phyloP scores from a whole-genome alignment of 2,113 vertebrate genomes.

The Ceratotherium simum region DNA sequence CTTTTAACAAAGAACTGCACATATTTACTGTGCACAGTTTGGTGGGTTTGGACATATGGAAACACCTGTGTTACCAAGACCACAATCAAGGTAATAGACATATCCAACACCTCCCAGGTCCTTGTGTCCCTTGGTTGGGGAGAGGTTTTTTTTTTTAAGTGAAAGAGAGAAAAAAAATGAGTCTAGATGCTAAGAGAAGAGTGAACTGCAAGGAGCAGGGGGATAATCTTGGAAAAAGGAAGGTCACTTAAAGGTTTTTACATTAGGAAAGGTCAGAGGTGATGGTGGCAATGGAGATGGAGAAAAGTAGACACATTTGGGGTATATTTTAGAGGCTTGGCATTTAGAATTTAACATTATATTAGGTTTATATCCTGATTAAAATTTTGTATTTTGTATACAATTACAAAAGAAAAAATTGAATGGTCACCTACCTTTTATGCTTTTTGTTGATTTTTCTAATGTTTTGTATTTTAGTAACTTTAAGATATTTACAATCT shows the following conservation, averaged over 20 bases:
- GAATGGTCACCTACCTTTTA: not conserved
- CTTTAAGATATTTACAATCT: conserved; percentile 3
- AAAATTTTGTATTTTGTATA: not conserved
- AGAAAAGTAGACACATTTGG: not conserved
- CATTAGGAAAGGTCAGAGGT: not conserved
- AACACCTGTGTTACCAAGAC: not conserved
- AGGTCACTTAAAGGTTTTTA: not conserved
- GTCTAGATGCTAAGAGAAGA: not conserved
- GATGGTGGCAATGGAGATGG: not conserved
- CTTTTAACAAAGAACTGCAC: not conserved
- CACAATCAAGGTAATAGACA: not conserved
- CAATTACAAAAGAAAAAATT: not conserved
- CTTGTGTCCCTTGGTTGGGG: not conserved
- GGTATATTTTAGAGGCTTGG: not conserved
- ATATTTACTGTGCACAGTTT: not conserved
- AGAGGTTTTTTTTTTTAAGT: not conserved
- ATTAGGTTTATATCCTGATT: not conserved
- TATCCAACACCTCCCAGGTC: not conserved
- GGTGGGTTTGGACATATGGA: not conserved
- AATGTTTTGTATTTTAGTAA: not conserved
- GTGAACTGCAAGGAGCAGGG: not conserved
- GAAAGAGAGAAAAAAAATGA: not conserved
- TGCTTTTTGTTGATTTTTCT: not conserved
- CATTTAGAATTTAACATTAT: not conserved
- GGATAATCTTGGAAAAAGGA: not conserved